phyloP scores from a whole-genome alignment of 2,888 invertebrate species.

The Netelia fuscicornis region DNA sequence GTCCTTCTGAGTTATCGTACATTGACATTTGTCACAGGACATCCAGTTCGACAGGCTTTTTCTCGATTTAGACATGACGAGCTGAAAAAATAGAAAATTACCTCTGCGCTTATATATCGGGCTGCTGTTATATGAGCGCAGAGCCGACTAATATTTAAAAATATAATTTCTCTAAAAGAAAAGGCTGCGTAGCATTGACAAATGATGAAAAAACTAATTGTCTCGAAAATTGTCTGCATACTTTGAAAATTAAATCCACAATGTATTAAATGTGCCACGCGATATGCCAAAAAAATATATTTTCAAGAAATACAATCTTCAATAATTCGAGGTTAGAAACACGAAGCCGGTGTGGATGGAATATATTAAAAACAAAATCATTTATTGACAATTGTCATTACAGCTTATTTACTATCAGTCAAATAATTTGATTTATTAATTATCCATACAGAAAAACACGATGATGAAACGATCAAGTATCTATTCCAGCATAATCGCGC shows the following conservation, averaged over 20 bases:
- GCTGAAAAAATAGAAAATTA: conserved; percentile 16
- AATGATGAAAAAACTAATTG: not conserved
- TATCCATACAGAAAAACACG: not conserved
- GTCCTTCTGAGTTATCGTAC: conserved; percentile 87
- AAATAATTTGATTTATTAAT: not conserved
- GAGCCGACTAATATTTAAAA: not conserved
- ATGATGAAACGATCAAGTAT: not conserved
- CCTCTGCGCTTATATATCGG: not conserved
- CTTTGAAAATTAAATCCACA: not conserved
- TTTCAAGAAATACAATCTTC: not conserved
- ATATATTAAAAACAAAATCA: not conserved
- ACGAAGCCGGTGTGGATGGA: not conserved
- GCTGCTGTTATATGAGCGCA: not conserved
- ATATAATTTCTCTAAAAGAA: not conserved
- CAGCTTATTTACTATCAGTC: not conserved
- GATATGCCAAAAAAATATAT: too few species aligned
- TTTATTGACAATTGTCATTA: not conserved
- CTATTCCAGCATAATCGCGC: not conserved
- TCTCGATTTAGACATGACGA: conserved; percentile 83
- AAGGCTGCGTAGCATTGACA: not conserved
- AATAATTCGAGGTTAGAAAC: conserved; percentile 16
- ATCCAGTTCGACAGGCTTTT: conserved; percentile 87
- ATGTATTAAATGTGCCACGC: not conserved
- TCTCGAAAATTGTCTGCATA: not conserved
- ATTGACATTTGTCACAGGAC: conserved; percentile 88